phyloP scores from a whole-genome alignment of 2,888 invertebrate genomes.

The Argynnis bischoffii region DNA sequence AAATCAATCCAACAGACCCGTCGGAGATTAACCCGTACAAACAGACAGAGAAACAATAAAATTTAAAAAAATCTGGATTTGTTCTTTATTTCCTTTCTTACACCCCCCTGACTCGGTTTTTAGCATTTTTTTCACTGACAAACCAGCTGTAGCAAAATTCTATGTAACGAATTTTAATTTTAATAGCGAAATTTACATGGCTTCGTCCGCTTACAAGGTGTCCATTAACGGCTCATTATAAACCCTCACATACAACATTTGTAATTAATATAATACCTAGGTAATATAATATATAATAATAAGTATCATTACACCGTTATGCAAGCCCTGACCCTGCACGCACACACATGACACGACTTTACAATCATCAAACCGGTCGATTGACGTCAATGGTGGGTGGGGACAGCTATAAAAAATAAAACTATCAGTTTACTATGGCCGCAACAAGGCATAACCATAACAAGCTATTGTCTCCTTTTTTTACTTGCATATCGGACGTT shows the following conservation, averaged over 20 bases:
- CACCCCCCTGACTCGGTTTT: too few relatives aligned
- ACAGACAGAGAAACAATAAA: too few relatives aligned
- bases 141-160: too few relatives aligned
- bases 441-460: conserved; percentile 64
- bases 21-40: too few relatives aligned
- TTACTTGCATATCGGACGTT: conserved; percentile 46
- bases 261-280: conserved; percentile 2
- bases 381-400: conserved; percentile 79
- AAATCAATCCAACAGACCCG: too few relatives aligned
- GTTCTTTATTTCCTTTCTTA: too few relatives aligned
- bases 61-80: too few relatives aligned
- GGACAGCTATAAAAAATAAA: conserved; percentile 69
- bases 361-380: conserved; percentile 58
- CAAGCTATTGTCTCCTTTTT: conserved; percentile 64
- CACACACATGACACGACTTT: conserved; percentile 48
- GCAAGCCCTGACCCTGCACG: conserved; percentile 52
- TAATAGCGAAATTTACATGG: too few relatives aligned
- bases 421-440: conserved; percentile 74
- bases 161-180: too few relatives aligned
- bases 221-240: not conserved
- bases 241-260: not conserved
- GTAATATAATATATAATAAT: conserved; percentile 14
- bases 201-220: too few relatives aligned
- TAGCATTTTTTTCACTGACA: too few relatives aligned
- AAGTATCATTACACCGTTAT: conserved; percentile 30